A percentile compares a stretch with the other conserved stretches of the same genome.
These are phyloP conservation scores for Diadema setosum DNA, from an alignment of 35 echinoderm and acorn worm genomes.

Conservation along the genomic window DNA sequence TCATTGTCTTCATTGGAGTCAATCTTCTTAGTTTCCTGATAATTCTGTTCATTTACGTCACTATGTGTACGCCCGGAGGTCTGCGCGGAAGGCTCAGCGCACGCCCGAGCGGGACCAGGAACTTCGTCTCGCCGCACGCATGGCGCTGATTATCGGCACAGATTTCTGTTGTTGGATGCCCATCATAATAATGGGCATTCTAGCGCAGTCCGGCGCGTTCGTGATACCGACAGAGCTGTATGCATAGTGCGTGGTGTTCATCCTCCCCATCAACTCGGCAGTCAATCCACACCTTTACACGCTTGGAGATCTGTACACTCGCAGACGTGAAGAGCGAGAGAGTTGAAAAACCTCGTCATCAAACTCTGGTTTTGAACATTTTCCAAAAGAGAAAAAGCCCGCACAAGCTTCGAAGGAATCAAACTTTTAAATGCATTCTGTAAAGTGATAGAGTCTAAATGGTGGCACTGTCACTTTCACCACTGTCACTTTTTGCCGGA, in stretches of 20 bases:
- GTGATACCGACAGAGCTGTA: slow-evolving; percentile 58
- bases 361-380: too few relatives aligned
- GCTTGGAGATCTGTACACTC: not conserved
- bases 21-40: slow-evolving; percentile 60
- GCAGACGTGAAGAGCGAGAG: not conserved
- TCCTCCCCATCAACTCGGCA: slow-evolving; percentile 85
- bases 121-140: slow-evolving; percentile 66
- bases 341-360: too few relatives aligned
- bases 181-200: slow-evolving; percentile 74
- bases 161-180: slow-evolving; percentile 93
- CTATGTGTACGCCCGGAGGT: slow-evolving; percentile 39
- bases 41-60: slow-evolving; percentile 36
- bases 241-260: slow-evolving; percentile 81
- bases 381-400: too few relatives aligned
- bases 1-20: slow-evolving; percentile 61
- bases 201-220: slow-evolving; percentile 42
- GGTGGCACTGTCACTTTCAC: too few relatives aligned
- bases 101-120: slow-evolving; percentile 33
- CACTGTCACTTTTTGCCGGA: too few relatives aligned
- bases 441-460: too few relatives aligned
- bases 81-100: not conserved
- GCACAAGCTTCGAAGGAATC: too few relatives aligned
- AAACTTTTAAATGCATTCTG: too few relatives aligned
- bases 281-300: slow-evolving; percentile 81
- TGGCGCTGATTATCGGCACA: slow-evolving; percentile 74